These are phyloP conservation scores for Poeciliopsis turrubarensis DNA, from an alignment of 2,113 vertebrate genomes.

Conservation along the genomic window DNA sequence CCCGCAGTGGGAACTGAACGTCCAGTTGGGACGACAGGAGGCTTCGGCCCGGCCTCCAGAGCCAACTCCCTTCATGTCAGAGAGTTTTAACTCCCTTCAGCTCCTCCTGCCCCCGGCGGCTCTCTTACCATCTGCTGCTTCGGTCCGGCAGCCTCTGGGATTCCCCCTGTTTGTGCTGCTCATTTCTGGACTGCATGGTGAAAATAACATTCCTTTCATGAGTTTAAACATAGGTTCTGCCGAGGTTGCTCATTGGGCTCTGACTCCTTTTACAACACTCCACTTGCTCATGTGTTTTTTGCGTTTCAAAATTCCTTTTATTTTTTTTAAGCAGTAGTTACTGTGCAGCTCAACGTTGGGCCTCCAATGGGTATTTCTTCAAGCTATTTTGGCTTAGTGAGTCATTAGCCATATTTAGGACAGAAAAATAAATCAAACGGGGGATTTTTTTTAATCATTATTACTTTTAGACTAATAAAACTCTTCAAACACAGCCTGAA, in stretches of 20 bases:
- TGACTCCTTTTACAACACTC: background rate
- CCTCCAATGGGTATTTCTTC: background rate
- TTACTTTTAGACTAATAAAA: background rate
- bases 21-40: constrained; percentile 30
- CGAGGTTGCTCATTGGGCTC: background rate
- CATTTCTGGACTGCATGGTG: background rate
- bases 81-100: background rate
- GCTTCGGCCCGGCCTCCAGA: constrained; percentile 43
- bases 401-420: background rate
- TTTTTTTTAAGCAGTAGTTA: background rate
- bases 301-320: background rate
- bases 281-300: background rate
- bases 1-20: constrained; percentile 44
- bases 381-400: background rate
- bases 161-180: background rate
- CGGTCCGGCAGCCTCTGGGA: background rate
- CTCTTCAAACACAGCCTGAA: background rate
- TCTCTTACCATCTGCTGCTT: constrained; percentile 48
- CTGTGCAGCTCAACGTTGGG: background rate
- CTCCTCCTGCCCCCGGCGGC: constrained; percentile 36
- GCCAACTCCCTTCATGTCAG: constrained; percentile 30
- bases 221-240: background rate
- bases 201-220: background rate
- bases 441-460: background rate
- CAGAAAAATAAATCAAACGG: background rate